Evolutionary conservation across 2,113 vertebrate species (phyloP).

Genomic region (Aix galericulata): DNA sequence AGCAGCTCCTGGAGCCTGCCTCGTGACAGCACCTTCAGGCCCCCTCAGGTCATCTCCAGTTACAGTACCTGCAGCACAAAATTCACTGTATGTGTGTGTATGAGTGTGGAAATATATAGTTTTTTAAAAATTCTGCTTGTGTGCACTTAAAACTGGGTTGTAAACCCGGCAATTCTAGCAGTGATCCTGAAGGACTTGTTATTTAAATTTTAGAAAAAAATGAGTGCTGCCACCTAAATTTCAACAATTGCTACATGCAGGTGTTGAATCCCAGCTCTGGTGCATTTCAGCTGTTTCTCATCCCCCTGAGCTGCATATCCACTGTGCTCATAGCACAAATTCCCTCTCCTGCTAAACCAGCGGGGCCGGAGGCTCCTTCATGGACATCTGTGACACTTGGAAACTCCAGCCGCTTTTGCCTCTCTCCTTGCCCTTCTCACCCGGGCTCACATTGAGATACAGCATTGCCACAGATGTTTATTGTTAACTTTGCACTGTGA

Average conservation of each 20-base stretch:
- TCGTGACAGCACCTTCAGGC: fast-evolving
- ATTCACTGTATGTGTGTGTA: background rate
- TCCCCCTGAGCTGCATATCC: background rate
- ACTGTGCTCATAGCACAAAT: background rate
- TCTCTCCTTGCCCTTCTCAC: background rate
- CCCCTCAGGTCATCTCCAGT: background rate
- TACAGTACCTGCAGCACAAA: background rate
- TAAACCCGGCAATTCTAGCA: background rate
- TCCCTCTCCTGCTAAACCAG: background rate
- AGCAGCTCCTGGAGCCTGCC: background rate
- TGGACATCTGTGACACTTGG: background rate
- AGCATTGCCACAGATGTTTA: background rate
- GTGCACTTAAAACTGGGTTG: conserved; percentile 41
- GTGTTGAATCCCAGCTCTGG: background rate
- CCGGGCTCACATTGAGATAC: fast-evolving
- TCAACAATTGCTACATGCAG: background rate
- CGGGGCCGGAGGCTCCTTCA: background rate
- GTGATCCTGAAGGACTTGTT: conserved; percentile 29
- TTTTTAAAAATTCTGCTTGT: conserved; percentile 16
- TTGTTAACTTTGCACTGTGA: background rate
- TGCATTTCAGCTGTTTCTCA: background rate
- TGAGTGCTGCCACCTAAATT: too few relatives aligned
- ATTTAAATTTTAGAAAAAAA: background rate
- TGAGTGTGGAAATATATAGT: conserved; percentile 31
- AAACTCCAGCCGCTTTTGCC: background rate